These are phyloP conservation scores for Agrotis exclamationis DNA, from an alignment of 2,888 invertebrate species.

Conservation along the genomic window DNA sequence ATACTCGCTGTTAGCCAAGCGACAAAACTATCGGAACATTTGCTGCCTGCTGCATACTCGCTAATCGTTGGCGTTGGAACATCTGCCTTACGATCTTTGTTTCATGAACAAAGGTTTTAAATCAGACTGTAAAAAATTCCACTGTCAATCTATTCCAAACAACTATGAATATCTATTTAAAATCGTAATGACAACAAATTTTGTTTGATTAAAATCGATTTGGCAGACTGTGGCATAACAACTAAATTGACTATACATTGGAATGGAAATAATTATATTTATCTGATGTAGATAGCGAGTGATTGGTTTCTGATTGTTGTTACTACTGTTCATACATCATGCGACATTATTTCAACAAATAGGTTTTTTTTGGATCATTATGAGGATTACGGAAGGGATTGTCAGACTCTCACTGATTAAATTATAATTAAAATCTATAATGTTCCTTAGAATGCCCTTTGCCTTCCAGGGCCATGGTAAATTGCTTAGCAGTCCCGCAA, in stretches of 20 bases:
- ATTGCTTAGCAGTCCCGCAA: too few species aligned
- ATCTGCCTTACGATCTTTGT: not conserved
- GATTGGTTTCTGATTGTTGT: constrained; percentile 1
- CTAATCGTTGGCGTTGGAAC: too few species aligned
- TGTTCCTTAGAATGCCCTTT: too few species aligned
- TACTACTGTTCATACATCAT: constrained; percentile 16
- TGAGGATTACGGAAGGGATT: too few species aligned
- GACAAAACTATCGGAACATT: too few species aligned
- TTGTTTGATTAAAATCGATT: not conserved
- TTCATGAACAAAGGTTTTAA: not conserved
- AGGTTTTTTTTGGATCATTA: too few species aligned
- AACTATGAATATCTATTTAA: not conserved
- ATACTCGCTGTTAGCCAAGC: too few species aligned
- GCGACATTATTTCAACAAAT: constrained; percentile 27
- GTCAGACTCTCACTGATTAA: too few species aligned
- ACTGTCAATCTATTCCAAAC: not conserved
- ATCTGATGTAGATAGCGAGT: constrained; percentile 18
- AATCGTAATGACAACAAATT: not conserved
- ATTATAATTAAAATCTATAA: too few species aligned
- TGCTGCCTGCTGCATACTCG: too few species aligned
- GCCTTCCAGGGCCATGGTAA: too few species aligned
- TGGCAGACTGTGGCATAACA: constrained; percentile 2
- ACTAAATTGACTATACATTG: not conserved
- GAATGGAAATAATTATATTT: constrained; percentile 1
- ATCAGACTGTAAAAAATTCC: not conserved